These are phyloP conservation scores for Sebastes schlegelii DNA, from an alignment of 2,113 vertebrate species.

Conservation along the genomic window DNA sequence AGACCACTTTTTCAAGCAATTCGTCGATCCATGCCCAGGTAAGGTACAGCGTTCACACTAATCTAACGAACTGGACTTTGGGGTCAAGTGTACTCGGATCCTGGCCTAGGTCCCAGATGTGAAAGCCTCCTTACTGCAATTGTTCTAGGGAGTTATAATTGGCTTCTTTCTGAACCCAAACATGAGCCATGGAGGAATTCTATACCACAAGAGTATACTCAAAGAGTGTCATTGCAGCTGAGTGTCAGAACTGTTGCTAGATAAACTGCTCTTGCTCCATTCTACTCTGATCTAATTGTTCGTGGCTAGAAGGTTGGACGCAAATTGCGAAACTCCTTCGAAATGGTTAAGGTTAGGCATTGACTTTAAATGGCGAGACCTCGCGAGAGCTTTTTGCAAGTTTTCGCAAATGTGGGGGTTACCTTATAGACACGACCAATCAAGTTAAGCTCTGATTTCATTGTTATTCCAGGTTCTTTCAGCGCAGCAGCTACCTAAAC, in stretches of 20 bases:
- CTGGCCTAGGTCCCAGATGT: background rate
- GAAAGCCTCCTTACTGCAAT: background rate
- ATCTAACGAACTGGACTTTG: too few species aligned
- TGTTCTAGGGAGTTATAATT: background rate
- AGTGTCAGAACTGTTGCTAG: background rate
- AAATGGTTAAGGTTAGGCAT: too few species aligned
- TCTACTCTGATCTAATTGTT: background rate
- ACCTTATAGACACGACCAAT: background rate
- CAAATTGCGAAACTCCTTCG: too few species aligned
- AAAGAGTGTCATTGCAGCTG: background rate
- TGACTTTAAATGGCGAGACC: too few species aligned
- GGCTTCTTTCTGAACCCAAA: background rate
- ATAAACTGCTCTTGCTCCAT: background rate
- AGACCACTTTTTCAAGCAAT: too few species aligned
- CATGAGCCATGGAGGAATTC: background rate
- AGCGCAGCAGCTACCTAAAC: constrained; percentile 96
- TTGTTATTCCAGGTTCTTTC: constrained; percentile 88
- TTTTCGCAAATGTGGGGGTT: too few species aligned
- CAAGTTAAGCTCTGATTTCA: background rate
- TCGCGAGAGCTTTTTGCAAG: too few species aligned
- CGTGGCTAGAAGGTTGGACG: too few species aligned
- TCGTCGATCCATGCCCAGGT: too few species aligned
- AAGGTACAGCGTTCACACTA: too few species aligned
- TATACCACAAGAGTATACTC: background rate
- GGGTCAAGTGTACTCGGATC: too few species aligned